phyloP scores from a whole-genome alignment of 2,888 invertebrate species.

The Drosophila borealis region DNA sequence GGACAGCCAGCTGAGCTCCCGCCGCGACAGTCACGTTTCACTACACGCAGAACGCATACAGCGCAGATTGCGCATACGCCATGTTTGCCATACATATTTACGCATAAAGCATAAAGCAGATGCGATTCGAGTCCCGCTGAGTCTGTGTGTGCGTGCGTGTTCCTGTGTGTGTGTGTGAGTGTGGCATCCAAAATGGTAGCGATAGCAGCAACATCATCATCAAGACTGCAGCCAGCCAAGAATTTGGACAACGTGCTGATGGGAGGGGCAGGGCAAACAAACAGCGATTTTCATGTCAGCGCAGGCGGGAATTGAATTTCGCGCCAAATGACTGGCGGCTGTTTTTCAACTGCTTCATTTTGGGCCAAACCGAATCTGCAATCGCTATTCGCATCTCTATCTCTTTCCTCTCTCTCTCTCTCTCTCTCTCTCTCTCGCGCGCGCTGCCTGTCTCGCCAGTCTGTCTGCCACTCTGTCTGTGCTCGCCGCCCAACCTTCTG shows the following conservation, averaged over 20 bases:
- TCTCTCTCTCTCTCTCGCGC: conserved; percentile 1
- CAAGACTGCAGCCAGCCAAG: conserved; percentile 24
- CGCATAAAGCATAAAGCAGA: conserved; percentile 61
- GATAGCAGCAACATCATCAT: conserved; percentile 51
- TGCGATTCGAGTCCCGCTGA: conserved; percentile 1
- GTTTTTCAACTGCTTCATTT: conserved; percentile 73
- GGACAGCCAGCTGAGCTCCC: conserved; percentile 68
- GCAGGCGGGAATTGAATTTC: conserved; percentile 79
- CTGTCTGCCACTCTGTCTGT: conserved; percentile 34
- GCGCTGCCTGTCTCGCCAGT: conserved; percentile 24
- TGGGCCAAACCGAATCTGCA: conserved; percentile 60
- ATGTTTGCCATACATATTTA: conserved; percentile 73
- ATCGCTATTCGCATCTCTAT: conserved; percentile 35
- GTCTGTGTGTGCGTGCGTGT: background rate
- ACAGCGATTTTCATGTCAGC: conserved; percentile 74
- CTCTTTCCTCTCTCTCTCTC: conserved; percentile 26
- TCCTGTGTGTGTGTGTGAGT: no score
- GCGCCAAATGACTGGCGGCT: conserved; percentile 78
- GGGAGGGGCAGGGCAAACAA: conserved; percentile 7
- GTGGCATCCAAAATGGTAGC: conserved; percentile 31
- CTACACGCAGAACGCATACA: conserved; percentile 54
- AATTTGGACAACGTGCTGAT: background rate
- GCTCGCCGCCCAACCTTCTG: conserved; percentile 1
- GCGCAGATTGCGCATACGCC: conserved; percentile 75
- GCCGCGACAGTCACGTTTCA: conserved; percentile 71